Percentiles rank a stretch among this genome's conserved stretches.
phyloP scores from a whole-genome alignment of 1,140 invertebrate species.

The Capitella teleta region DNA sequence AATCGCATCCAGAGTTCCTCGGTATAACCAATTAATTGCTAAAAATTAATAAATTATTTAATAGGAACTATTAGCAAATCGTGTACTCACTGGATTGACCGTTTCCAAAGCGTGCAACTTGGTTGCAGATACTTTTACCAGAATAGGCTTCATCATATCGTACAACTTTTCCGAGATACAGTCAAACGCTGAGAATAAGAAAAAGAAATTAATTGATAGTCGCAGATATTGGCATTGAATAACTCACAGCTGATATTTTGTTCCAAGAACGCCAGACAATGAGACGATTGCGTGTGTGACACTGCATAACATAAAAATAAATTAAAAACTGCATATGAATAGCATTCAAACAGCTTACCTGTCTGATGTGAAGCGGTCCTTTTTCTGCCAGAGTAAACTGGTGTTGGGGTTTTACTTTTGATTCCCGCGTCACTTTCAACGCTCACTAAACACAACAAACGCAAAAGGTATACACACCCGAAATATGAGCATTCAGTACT shows the following conservation, averaged over 20 bases:
- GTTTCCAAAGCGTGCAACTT: constrained; percentile 78
- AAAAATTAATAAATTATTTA: no score
- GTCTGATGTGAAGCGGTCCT: not conserved
- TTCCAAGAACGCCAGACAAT: constrained; percentile 72
- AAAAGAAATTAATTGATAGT: constrained; percentile 4
- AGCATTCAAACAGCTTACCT: not conserved
- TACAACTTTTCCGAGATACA: constrained; percentile 90
- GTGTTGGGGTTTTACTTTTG: not conserved
- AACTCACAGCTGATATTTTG: constrained; percentile 76
- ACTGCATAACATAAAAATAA: constrained; percentile 23
- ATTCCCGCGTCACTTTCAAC: not conserved
- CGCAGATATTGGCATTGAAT: not conserved
- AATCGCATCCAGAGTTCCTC: constrained; percentile 78
- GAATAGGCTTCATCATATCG: constrained; percentile 75
- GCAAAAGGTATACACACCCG: not conserved
- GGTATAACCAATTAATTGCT: constrained; percentile 37
- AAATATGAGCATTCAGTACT: no score
- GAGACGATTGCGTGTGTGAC: constrained; percentile 67
- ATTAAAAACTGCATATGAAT: constrained; percentile 2
- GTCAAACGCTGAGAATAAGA: constrained; percentile 57
- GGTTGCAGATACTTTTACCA: constrained; percentile 68
- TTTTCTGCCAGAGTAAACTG: not conserved
- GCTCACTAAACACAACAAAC: not conserved
- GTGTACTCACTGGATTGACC: constrained; percentile 69
- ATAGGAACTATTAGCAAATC: no score